Percentiles rank a stretch among this genome's conserved stretches.
Conservation (phyloP, 2,113 vertebrate genomes). For the Columba janthina region DNA sequence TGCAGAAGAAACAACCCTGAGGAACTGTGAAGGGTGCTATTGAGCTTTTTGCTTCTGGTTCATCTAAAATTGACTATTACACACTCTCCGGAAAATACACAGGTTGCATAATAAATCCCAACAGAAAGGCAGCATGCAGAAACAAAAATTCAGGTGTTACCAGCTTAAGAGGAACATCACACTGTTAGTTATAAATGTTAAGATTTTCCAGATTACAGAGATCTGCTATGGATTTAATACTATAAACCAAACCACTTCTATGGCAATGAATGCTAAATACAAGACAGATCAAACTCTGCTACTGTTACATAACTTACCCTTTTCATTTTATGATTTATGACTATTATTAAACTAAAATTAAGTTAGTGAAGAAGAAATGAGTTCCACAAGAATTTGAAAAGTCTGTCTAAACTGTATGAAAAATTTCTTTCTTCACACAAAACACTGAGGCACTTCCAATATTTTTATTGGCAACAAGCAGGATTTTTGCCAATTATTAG, state of each 20-base stretch:
- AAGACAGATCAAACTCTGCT: slow-evolving; percentile 38
- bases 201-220: background rate
- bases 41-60: background rate
- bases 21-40: background rate
- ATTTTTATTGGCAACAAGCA: slow-evolving; percentile 43
- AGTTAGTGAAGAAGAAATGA: slow-evolving; percentile 39
- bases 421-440: background rate
- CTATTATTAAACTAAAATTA: slow-evolving; percentile 60
- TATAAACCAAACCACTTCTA: background rate
- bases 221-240: background rate
- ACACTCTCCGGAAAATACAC: background rate
- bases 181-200: background rate
- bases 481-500: slow-evolving; percentile 15
- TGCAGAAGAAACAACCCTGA: background rate
- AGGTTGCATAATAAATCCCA: background rate
- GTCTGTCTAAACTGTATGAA: slow-evolving; percentile 3
- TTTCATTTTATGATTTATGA: slow-evolving; percentile 67
- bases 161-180: background rate
- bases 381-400: slow-evolving; percentile 33
- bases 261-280: background rate
- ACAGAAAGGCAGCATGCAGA: background rate
- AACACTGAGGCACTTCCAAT: slow-evolving; percentile 4
- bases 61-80: background rate
- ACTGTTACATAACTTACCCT: slow-evolving; percentile 34
- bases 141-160: background rate